Evolutionary conservation across 2,888 invertebrate species (phyloP).

Genomic region (Nomada ruficornis): DNA sequence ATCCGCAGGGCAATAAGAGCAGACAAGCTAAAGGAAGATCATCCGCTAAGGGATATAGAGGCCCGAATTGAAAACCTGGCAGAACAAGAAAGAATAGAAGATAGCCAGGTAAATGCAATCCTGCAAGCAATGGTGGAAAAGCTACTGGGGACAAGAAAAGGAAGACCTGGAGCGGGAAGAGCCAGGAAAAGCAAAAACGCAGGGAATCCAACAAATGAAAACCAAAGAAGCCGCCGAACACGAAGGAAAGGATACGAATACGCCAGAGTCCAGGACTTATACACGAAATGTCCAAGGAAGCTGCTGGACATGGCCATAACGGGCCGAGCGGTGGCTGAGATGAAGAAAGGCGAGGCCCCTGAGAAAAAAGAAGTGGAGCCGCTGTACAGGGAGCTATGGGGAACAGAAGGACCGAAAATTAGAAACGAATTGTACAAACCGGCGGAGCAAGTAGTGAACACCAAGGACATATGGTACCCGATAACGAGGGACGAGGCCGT

Average conservation of each 20-base stretch:
- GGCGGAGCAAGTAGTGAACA: accelerated
- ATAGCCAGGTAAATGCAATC: accelerated
- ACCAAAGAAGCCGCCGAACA: not conserved
- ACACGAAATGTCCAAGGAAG: not conserved
- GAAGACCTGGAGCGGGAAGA: accelerated
- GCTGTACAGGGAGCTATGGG: not conserved
- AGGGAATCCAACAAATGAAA: too few species aligned
- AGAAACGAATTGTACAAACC: not conserved
- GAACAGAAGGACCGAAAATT: not conserved
- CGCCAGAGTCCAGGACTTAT: not conserved
- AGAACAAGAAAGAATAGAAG: accelerated
- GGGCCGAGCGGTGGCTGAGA: not conserved
- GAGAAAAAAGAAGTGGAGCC: not conserved
- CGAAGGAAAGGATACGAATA: not conserved
- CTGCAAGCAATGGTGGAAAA: not conserved
- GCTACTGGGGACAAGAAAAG: not conserved
- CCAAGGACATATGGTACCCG: not conserved
- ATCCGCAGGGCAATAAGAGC: not conserved
- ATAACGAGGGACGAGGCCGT: not conserved
- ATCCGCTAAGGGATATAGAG: not conserved
- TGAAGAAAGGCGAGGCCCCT: not conserved
- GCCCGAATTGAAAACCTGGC: not conserved
- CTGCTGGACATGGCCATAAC: not conserved
- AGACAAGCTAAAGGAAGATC: not conserved
- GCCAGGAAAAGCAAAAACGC: not conserved